Conservation (phyloP, 2,113 vertebrate species). For the Colossoma macropomum region DNA sequence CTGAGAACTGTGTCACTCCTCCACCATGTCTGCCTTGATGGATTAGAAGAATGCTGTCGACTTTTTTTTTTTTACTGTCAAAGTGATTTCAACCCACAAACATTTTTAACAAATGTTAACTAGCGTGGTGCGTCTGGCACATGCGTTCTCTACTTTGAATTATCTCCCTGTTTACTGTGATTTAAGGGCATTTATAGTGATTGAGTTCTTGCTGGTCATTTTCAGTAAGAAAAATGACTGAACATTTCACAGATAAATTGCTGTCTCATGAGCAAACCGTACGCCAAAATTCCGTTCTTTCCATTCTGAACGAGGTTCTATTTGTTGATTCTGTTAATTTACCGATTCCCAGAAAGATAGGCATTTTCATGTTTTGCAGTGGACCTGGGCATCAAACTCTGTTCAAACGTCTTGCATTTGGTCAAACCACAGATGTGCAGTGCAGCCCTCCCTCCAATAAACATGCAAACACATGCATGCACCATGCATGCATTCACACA, state of each 20-base stretch:
- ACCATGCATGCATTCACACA: constrained; percentile 24
- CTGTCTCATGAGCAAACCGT: not conserved
- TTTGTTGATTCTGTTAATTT: constrained; percentile 43
- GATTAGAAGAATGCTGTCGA: constrained; percentile 33
- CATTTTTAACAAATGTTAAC: not conserved
- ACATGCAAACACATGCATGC: too few relatives aligned
- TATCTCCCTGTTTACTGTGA: not conserved
- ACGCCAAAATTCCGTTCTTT: constrained; percentile 35
- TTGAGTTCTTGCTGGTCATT: constrained; percentile 18
- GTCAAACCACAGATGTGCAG: constrained; percentile 16
- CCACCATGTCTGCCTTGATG: constrained; percentile 38
- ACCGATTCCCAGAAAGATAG: constrained; percentile 33
- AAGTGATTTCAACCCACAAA: constrained; percentile 19
- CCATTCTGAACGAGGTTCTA: constrained; percentile 3
- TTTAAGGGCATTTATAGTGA: constrained; percentile 7
- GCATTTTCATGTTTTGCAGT: constrained; percentile 22
- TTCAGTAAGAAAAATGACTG: constrained; percentile 5
- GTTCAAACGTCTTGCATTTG: constrained; percentile 51
- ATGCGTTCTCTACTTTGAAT: not conserved
- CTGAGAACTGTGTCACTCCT: constrained; percentile 47
- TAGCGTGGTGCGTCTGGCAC: not conserved
- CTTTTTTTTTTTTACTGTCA: not conserved
- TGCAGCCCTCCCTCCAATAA: constrained; percentile 8
- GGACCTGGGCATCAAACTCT: not conserved
- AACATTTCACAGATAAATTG: constrained; percentile 31